These are phyloP conservation scores for Staurois parvus DNA, from an alignment of 2,797 vertebrate genomes.

Conservation along the genomic window DNA sequence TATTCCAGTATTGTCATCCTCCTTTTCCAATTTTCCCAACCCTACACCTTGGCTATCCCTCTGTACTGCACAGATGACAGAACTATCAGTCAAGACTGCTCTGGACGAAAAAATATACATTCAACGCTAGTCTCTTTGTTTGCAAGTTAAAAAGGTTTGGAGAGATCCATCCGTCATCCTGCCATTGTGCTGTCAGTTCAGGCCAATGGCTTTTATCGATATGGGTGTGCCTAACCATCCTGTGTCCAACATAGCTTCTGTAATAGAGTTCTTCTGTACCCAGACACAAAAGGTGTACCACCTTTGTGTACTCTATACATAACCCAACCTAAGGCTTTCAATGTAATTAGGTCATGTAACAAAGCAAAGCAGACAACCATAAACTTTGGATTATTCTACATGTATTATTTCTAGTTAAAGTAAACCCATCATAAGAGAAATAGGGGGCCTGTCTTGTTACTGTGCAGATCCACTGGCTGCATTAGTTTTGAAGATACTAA, in stretches of 20 bases:
- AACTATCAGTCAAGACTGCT: slow-evolving; percentile 52
- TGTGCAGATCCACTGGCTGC: too few species aligned
- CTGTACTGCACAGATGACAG: slow-evolving; percentile 48
- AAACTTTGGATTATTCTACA: too few species aligned
- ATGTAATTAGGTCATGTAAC: not conserved
- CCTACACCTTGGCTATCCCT: slow-evolving; percentile 17
- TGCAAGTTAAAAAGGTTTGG: slow-evolving; percentile 43
- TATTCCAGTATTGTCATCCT: not conserved
- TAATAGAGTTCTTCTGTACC: slow-evolving; percentile 1
- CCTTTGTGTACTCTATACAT: not conserved
- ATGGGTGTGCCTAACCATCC: not conserved
- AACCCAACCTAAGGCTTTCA: not conserved
- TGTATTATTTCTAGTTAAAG: too few species aligned
- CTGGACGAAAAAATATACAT: slow-evolving; percentile 38
- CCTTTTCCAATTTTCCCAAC: slow-evolving; percentile 1
- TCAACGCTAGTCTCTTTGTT: slow-evolving; percentile 50
- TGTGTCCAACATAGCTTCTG: slow-evolving; percentile 6
- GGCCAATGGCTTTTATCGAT: slow-evolving; percentile 29
- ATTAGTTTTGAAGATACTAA: too few species aligned
- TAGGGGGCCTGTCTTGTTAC: too few species aligned
- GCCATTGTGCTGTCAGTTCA: slow-evolving; percentile 40
- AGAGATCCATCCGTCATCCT: slow-evolving; percentile 49
- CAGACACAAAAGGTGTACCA: not conserved
- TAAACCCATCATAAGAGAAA: too few species aligned
- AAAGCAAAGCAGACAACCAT: too few species aligned